These are phyloP conservation scores for Cephus pygmeus DNA, from an alignment of 2,888 invertebrate genomes.

Conservation along the genomic window DNA sequence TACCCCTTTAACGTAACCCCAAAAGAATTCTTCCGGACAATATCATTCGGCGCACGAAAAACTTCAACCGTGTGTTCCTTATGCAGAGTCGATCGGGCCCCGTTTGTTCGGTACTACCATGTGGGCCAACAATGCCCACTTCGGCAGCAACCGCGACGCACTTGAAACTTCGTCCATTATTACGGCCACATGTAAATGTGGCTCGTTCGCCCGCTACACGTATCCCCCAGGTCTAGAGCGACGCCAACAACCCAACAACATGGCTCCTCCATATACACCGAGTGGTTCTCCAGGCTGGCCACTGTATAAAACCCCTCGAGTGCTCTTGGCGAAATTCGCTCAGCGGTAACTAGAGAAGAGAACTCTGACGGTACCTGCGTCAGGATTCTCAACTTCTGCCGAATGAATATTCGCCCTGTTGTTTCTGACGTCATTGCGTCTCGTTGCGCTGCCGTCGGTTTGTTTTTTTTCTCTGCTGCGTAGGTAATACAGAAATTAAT, in stretches of 20 bases:
- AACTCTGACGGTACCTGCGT: slow-evolving; percentile 42
- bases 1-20: neutral
- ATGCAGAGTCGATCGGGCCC: slow-evolving; percentile 56
- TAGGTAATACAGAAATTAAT: too few species aligned
- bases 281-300: slow-evolving; percentile 55
- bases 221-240: slow-evolving; percentile 11
- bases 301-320: slow-evolving; percentile 54
- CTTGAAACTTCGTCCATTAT: slow-evolving; percentile 62
- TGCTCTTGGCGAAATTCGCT: slow-evolving; percentile 58
- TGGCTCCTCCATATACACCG: slow-evolving; percentile 28
- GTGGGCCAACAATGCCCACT: slow-evolving; percentile 66
- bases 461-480: neutral
- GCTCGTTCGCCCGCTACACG: slow-evolving; percentile 18
- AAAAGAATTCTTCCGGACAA: neutral
- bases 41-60: neutral
- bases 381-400: slow-evolving; percentile 2
- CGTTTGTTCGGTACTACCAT: slow-evolving; percentile 61
- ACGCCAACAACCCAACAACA: slow-evolving; percentile 30
- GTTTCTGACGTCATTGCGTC: neutral
- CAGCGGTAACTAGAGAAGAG: slow-evolving; percentile 43
- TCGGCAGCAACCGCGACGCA: slow-evolving; percentile 57
- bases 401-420: neutral
- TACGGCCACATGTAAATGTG: slow-evolving; percentile 55
- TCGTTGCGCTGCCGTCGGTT: too few species aligned
- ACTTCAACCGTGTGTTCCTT: slow-evolving; percentile 37